Evolutionary conservation across 2,888 invertebrate genomes (phyloP), one percentile per base, ranked within the genome.

Genomic region (Synergus itoensis): DNA sequence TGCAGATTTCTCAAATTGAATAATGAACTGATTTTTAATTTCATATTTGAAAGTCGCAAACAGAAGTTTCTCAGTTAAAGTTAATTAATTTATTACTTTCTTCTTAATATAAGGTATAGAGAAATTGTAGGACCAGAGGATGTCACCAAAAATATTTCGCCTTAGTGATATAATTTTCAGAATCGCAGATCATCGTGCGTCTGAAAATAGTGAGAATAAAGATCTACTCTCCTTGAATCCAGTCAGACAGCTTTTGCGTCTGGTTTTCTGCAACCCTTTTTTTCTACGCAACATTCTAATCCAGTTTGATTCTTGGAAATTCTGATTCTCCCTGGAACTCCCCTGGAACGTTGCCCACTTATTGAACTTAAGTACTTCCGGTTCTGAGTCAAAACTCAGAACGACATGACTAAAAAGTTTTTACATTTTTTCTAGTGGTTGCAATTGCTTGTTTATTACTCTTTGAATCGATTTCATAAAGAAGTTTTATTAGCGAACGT

Each of bases 321-420:
- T 53, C 28, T 36, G 40, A 73, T 53, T 57, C 53, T 73, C 77
- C 14, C 43, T 48, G 79, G 79, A 78, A 82, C 77, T 77, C 78
- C 53, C 64, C 79, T 67, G 82, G 63, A 79, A 80, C 79, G 77
- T 82, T 80, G 79, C 65, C 79, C 83, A 79, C 82, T 84, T 83
- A 82, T 69, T 81, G 78, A 79, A 78, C 79, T 79, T 77, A 80
- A 84, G 64, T 79, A 81, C 76, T 84, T 84, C 83, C 82, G 80
- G 79, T 53, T 62, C 77, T 84, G 84, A 85, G 81, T 86, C 85
- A 84, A 3, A 62, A 21, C 77, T 86, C 84, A 84, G 7, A 62
- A 21, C 77, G 12, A 36, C 57, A 40, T 64, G 57, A 63, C 67
- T 28, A 63, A 63, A 81, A 85, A 77, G 77, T 87, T 82, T 78